A percentile compares a stretch with the other conserved stretches of the same genome.
These are phyloP conservation scores for Gymnoscopelus braueri DNA, from an alignment of 2,797 vertebrate species.

Conservation along the genomic window DNA sequence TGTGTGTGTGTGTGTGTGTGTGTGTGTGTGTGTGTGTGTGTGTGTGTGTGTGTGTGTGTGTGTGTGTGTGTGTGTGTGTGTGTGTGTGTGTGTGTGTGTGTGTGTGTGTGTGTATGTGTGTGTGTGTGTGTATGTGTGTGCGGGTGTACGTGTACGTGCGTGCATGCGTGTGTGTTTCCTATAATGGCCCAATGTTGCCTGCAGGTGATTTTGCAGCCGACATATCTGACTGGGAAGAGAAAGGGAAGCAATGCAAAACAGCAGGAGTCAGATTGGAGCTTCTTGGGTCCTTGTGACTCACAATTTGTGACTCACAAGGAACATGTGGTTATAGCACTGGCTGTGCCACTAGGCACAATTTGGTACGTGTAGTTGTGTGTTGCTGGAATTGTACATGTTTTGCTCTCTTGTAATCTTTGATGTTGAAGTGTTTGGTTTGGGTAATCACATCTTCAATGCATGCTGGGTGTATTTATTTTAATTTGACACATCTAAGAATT, in stretches of 20 bases:
- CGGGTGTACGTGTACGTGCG: background rate
- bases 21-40: background rate
- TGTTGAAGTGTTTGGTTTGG: no score
- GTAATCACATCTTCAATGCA: no score
- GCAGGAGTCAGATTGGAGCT: constrained; percentile 7
- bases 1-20: constrained; percentile 1
- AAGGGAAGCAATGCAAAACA: no score
- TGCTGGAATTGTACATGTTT: no score
- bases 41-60: background rate
- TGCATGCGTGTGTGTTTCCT: background rate
- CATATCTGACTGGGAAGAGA: constrained; percentile 1
- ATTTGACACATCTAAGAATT: no score
- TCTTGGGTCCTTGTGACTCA: background rate
- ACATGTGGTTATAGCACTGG: constrained; percentile 3
- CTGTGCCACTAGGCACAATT: background rate
- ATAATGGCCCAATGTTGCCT: constrained; percentile 14
- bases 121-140: background rate
- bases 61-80: constrained; percentile 3
- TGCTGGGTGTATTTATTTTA: no score
- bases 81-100: background rate
- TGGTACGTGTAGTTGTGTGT: no score
- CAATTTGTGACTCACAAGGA: no score
- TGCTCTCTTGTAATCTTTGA: no score
- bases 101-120: background rate
- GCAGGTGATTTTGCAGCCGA: constrained; percentile 25